Percentiles rank a stretch among this genome's conserved stretches.
Conservation (phyloP, 1,140 invertebrate species). For the Agrilus planipennis region DNA sequence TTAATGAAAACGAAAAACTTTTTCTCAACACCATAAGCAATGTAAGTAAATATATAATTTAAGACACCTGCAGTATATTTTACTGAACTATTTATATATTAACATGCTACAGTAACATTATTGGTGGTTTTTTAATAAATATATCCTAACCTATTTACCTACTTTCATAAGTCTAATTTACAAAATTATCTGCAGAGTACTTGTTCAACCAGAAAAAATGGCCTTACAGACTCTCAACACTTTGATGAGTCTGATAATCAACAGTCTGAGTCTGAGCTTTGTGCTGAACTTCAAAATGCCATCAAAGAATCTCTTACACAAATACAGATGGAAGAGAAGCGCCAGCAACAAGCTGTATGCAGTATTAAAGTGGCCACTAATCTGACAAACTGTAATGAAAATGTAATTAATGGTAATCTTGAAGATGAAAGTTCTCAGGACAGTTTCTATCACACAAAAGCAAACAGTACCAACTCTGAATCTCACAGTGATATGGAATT, state of each 20-base stretch:
- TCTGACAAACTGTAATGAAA: background rate
- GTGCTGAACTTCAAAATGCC: slow-evolving; percentile 20
- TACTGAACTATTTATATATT: no score
- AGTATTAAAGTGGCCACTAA: slow-evolving; percentile 4
- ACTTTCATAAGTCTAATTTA: slow-evolving; percentile 23
- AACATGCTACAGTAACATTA: no score
- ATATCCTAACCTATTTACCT: slow-evolving; percentile 10
- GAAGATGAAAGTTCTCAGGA: background rate
- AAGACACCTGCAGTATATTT: no score
- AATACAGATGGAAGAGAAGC: slow-evolving; percentile 13
- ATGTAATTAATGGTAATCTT: no score
- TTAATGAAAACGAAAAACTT: slow-evolving; percentile 13
- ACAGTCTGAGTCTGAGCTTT: slow-evolving; percentile 23
- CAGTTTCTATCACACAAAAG: background rate
- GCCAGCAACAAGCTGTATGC: slow-evolving; percentile 9
- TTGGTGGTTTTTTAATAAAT: no score
- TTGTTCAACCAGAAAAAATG: no score
- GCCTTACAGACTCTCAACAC: slow-evolving; percentile 16
- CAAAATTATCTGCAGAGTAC: slow-evolving; percentile 19
- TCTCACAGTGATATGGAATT: slow-evolving; percentile 15
- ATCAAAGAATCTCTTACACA: slow-evolving; percentile 23
- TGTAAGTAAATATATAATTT: background rate
- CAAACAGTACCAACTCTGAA: slow-evolving; percentile 1
- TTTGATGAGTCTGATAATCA: no score
- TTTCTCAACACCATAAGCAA: slow-evolving; percentile 4